phyloP scores from a whole-genome alignment of 2,888 invertebrate species.

The Cephus pygmeus region DNA sequence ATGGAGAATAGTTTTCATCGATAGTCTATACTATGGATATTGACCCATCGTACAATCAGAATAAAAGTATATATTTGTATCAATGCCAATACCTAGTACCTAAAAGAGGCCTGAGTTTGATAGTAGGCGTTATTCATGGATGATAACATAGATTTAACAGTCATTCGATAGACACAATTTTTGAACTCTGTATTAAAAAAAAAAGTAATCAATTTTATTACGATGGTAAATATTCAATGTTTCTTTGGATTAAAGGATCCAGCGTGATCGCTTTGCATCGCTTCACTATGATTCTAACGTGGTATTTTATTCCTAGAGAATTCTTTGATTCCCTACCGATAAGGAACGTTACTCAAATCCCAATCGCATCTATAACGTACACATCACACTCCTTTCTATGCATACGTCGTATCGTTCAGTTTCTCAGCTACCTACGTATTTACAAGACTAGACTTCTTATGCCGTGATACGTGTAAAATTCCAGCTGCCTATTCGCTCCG shows the following conservation, averaged over 20 bases:
- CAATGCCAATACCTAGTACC: not conserved
- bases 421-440: slow-evolving; percentile 39
- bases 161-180: not conserved
- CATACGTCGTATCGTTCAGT: slow-evolving; percentile 7
- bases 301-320: slow-evolving; percentile 14
- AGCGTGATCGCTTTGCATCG: not conserved
- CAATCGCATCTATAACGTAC: slow-evolving; percentile 6
- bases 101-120: not conserved
- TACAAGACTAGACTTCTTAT: slow-evolving; percentile 52
- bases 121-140: not conserved
- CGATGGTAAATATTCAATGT: not conserved
- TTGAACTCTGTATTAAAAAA: not conserved
- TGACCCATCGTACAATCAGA: not conserved
- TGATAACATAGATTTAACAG: not conserved
- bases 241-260: not conserved
- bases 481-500: not conserved
- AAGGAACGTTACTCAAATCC: slow-evolving; percentile 4
- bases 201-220: not conserved
- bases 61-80: not conserved
- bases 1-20: not conserved
- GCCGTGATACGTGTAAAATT: slow-evolving; percentile 7
- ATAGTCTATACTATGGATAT: not conserved
- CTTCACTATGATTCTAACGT: not conserved
- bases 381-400: slow-evolving; percentile 8
- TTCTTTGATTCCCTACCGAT: slow-evolving; percentile 4